Conservation (phyloP, 2,797 vertebrate species). For the Phoxinus dragarum region DNA sequence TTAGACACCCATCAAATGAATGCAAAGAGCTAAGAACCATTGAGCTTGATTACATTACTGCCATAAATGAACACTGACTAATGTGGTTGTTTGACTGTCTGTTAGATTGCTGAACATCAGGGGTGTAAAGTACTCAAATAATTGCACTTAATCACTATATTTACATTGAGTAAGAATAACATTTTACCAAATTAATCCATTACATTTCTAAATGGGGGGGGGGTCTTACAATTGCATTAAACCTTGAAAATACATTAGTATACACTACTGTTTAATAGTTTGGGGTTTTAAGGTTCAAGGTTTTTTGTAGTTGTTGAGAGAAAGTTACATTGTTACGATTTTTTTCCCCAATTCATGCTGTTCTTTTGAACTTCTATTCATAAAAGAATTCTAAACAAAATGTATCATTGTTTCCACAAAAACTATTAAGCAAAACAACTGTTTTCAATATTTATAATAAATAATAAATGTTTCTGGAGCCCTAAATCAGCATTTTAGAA, state of each 20-base stretch:
- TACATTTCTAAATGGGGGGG: background rate
- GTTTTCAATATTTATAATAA: background rate
- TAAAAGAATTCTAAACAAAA: background rate
- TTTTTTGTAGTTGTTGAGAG: background rate
- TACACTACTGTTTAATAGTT: background rate
- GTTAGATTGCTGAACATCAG: constrained; percentile 14
- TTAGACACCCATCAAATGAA: background rate
- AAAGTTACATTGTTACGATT: background rate
- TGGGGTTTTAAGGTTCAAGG: background rate
- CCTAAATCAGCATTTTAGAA: background rate
- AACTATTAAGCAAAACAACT: background rate
- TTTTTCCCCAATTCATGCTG: background rate
- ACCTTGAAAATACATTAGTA: background rate
- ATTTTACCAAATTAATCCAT: no score
- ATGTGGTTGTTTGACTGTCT: background rate
- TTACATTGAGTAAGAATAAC: background rate
- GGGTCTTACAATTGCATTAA: background rate
- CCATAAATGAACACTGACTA: constrained; percentile 10
- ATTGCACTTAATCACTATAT: constrained; percentile 10
- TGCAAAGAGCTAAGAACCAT: background rate
- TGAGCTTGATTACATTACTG: background rate
- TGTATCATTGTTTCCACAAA: background rate
- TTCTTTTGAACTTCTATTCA: no score
- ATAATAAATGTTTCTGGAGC: background rate
- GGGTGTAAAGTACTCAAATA: constrained; percentile 11